Percentiles rank a stretch among this genome's conserved stretches.
phyloP scores from a whole-genome alignment of 2,797 vertebrate species.

The Sardinella longiceps region DNA sequence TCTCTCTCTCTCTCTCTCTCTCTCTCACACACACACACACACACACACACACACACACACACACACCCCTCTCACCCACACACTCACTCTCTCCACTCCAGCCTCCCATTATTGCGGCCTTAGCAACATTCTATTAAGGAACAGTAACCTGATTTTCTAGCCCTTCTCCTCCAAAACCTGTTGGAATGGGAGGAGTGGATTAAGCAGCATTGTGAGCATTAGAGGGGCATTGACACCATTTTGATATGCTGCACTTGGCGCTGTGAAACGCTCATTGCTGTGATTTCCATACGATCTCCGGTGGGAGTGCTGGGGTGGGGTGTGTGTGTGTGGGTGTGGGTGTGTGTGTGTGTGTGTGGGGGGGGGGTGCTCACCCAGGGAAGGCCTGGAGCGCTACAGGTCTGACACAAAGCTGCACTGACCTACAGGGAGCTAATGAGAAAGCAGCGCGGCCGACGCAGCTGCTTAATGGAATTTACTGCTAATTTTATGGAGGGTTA shows the following conservation, averaged over 20 bases:
- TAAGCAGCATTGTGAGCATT: slow-evolving; percentile 52
- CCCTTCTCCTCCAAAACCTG: slow-evolving; percentile 62
- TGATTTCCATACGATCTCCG: slow-evolving; percentile 33
- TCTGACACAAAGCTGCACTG: background rate
- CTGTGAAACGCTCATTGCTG: slow-evolving; percentile 27
- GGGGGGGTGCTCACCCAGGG: too few relatives aligned
- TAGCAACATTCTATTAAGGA: slow-evolving; percentile 43
- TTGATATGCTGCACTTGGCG: slow-evolving; percentile 46
- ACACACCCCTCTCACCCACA: background rate
- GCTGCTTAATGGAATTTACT: background rate
- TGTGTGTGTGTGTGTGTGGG: background rate
- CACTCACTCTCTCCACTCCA: slow-evolving; percentile 3
- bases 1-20: slow-evolving; percentile 3
- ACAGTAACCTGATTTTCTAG: slow-evolving; percentile 68
- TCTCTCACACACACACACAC: background rate
- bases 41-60: background rate
- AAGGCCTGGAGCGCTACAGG: background rate
- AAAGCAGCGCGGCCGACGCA: background rate
- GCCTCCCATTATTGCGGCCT: slow-evolving; percentile 33
- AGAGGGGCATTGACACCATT: slow-evolving; percentile 57
- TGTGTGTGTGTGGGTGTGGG: background rate
- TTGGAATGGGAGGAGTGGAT: slow-evolving; percentile 73
- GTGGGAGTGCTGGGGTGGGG: background rate
- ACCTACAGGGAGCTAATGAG: background rate
- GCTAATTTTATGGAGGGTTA: background rate